These are phyloP conservation scores for Rhynchopsitta pachyrhyncha DNA, from an alignment of 2,113 vertebrate genomes.

Conservation along the genomic window DNA sequence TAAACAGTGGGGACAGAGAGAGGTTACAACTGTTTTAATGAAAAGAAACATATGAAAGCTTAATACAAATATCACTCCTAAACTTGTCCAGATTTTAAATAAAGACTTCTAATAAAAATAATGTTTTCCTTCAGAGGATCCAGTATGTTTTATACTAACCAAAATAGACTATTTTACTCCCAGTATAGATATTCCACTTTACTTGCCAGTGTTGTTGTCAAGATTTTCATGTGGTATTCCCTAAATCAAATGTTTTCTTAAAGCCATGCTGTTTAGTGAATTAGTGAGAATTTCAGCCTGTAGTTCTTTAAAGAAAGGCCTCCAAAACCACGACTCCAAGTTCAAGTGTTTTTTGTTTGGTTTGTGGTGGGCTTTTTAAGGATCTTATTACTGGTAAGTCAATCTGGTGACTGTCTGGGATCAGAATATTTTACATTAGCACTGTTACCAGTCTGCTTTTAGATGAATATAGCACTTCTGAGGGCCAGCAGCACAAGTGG, in stretches of 20 bases:
- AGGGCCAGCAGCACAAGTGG: neutral
- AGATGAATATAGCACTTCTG: neutral
- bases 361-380: neutral
- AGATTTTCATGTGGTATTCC: neutral
- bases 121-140: neutral
- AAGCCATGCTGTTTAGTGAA: neutral
- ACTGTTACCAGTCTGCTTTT: neutral
- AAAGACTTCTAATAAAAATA: constrained; percentile 36
- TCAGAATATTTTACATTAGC: neutral
- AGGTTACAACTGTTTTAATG: constrained; percentile 33
- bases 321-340: neutral
- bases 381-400: neutral
- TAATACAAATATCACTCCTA: constrained; percentile 40
- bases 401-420: neutral
- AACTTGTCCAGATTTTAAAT: constrained; percentile 34
- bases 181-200: neutral
- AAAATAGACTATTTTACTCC: neutral
- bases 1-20: constrained; percentile 41
- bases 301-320: neutral
- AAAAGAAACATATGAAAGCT: constrained; percentile 35
- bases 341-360: neutral
- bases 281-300: neutral
- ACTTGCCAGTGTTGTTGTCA: neutral
- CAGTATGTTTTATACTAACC: neutral
- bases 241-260: constrained; percentile 20